A percentile compares a stretch with the other conserved stretches of the same genome.
phyloP scores from a whole-genome alignment of 1,140 invertebrate species.

The Mamestra configurata region DNA sequence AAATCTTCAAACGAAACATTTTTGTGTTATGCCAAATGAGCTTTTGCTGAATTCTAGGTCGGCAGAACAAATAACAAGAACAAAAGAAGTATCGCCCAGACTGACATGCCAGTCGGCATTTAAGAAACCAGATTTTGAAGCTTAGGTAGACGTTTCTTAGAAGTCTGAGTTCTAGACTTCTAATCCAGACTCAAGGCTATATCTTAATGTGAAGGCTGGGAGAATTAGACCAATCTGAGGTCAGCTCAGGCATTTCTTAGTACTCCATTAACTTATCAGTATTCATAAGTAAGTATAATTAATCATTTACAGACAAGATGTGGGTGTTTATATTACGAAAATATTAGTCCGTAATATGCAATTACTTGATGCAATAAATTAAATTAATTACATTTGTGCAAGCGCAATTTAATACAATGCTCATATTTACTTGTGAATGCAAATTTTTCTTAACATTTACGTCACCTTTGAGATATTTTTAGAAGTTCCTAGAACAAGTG shows the following conservation, averaged over 20 bases:
- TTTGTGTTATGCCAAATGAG: neutral
- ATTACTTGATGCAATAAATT: neutral
- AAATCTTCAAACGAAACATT: too few species aligned
- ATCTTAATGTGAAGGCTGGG: constrained; percentile 10
- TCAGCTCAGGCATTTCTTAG: constrained; percentile 11
- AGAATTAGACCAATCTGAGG: neutral
- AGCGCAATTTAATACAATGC: neutral
- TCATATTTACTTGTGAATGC: neutral
- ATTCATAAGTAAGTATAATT: neutral
- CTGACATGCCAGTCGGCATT: constrained; percentile 42
- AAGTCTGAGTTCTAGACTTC: constrained; percentile 56
- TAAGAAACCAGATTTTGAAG: constrained; percentile 48
- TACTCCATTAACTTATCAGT: constrained; percentile 35
- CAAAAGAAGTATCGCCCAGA: constrained; percentile 38
- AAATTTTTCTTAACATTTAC: constrained; percentile 16
- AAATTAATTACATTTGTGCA: constrained; percentile 11
- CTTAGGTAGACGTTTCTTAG: constrained; percentile 55
- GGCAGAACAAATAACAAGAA: constrained; percentile 2
- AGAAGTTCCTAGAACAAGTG: neutral
- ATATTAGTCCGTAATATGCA: neutral
- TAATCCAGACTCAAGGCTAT: constrained; percentile 52
- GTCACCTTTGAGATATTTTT: constrained; percentile 8
- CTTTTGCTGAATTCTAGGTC: constrained; percentile 3
- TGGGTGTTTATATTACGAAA: constrained; percentile 5
- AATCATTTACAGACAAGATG: neutral